These are phyloP conservation scores for Mechanitis messenoides DNA, from an alignment of 2,888 invertebrate species.

Conservation along the genomic window DNA sequence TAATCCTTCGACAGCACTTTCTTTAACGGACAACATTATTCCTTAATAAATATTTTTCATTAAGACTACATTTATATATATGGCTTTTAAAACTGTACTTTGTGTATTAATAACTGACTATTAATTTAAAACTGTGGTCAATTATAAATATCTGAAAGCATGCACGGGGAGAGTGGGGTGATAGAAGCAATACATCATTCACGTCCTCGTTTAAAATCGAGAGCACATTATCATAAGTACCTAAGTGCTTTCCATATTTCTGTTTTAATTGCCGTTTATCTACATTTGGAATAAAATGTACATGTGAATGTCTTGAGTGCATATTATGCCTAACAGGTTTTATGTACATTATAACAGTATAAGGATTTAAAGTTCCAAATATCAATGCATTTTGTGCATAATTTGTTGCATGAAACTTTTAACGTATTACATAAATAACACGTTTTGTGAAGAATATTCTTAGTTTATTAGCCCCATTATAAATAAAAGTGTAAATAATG, in stretches of 20 bases:
- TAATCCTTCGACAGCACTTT: too few relatives aligned
- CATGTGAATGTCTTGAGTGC: constrained; percentile 9
- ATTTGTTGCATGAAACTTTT: too few relatives aligned
- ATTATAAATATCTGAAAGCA: background rate
- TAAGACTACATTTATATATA: too few relatives aligned
- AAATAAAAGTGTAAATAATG: background rate
- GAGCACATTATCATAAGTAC: constrained; percentile 12
- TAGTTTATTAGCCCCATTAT: background rate
- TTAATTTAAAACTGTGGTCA: too few relatives aligned
- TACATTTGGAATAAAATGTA: constrained; percentile 7
- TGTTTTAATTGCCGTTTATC: constrained; percentile 24
- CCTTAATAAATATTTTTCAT: too few relatives aligned
- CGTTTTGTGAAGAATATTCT: too few relatives aligned
- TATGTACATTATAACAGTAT: background rate
- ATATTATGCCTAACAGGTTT: background rate
- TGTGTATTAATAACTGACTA: too few relatives aligned
- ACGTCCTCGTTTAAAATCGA: constrained; percentile 14
- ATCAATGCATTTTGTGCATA: too few relatives aligned
- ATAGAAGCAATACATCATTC: constrained; percentile 17
- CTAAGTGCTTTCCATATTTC: constrained; percentile 14
- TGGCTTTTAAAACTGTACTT: too few relatives aligned
- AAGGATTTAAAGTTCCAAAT: too few relatives aligned
- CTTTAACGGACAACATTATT: too few relatives aligned
- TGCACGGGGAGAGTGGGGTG: background rate
- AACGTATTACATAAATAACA: too few relatives aligned